These are phyloP conservation scores for Philereme vetulata DNA, from an alignment of 2,888 invertebrate species.

Conservation along the genomic window DNA sequence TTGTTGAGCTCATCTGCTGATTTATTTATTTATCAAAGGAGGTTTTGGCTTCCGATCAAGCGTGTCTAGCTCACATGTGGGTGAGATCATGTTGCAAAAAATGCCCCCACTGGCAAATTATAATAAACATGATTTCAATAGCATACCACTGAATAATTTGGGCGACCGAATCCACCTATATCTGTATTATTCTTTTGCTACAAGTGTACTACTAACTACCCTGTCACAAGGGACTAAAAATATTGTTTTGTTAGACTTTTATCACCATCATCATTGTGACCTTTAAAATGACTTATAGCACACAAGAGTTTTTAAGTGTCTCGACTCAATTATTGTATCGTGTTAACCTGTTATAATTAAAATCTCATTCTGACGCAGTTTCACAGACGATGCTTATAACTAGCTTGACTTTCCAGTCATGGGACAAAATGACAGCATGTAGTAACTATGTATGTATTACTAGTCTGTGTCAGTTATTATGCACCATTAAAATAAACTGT, in stretches of 20 bases:
- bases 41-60: constrained; percentile 32
- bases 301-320: background rate
- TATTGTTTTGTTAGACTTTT: background rate
- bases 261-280: background rate
- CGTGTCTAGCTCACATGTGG: constrained; percentile 51
- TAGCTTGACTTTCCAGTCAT: constrained; percentile 35
- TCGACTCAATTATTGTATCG: background rate
- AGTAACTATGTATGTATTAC: background rate
- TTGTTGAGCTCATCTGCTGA: constrained; percentile 17
- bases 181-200: background rate
- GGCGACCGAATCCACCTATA: background rate
- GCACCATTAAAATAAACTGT: constrained; percentile 47
- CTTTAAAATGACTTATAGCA: background rate
- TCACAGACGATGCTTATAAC: background rate
- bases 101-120: constrained; percentile 32
- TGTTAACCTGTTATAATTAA: constrained; percentile 1
- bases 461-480: constrained; percentile 39
- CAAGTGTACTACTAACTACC: too few relatives aligned
- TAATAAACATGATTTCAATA: constrained; percentile 9
- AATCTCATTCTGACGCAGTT: background rate
- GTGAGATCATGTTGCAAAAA: constrained; percentile 60
- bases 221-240: background rate
- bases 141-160: background rate
- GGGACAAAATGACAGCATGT: constrained; percentile 28
- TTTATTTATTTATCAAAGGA: constrained; percentile 37